phyloP scores from a whole-genome alignment of 2,113 vertebrate species.

The Macaca nemestrina region DNA sequence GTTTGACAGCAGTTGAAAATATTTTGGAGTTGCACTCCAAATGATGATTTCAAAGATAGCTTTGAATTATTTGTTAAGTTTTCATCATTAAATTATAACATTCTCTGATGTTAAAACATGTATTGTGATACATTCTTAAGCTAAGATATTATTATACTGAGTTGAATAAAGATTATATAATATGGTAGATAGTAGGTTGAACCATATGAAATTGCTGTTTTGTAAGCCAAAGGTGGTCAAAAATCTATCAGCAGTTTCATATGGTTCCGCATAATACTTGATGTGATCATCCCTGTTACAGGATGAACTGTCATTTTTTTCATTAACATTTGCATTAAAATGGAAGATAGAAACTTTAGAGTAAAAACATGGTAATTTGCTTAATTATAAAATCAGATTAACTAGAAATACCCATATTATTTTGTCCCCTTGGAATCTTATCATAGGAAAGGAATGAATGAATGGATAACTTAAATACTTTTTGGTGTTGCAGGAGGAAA shows the following conservation, averaged over 20 bases:
- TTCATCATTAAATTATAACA: not conserved
- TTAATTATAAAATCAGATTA: not conserved
- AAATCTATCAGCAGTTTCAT: not conserved
- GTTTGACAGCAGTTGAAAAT: not conserved
- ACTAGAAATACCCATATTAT: not conserved
- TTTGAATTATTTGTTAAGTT: constrained; percentile 8
- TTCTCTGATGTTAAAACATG: not conserved
- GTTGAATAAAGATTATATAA: not conserved
- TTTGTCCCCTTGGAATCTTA: not conserved
- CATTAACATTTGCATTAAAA: not conserved
- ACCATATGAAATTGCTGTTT: not conserved
- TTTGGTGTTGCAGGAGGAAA: not conserved
- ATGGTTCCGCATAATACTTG: not conserved
- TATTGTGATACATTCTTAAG: not conserved
- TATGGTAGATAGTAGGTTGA: not conserved
- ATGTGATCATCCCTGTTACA: not conserved
- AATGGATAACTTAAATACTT: not conserved
- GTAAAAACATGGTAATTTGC: not conserved
- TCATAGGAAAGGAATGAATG: not conserved
- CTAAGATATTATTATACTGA: not conserved
- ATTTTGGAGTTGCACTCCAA: not conserved
- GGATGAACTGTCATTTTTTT: not conserved
- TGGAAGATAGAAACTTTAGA: not conserved
- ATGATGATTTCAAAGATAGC: constrained; percentile 22
- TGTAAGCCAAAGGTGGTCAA: not conserved